Conservation (phyloP, 2,797 vertebrate genomes). For the Cynopterus sphinx region DNA sequence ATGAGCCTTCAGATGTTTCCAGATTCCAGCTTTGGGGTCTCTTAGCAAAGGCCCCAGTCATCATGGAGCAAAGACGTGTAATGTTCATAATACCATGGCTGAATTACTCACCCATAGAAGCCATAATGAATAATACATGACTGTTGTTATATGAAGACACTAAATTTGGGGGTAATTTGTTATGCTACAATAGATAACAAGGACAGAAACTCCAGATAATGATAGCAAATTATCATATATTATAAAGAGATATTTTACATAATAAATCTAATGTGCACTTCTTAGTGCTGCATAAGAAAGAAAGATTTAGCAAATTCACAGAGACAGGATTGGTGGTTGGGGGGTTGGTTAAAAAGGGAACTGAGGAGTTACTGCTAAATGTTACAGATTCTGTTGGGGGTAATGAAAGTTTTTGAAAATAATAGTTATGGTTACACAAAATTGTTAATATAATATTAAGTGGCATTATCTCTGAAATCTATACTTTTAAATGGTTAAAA, state of each 20-base stretch:
- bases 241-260: conserved; percentile 10
- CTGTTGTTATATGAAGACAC: neutral
- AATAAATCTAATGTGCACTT: neutral
- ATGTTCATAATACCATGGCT: neutral
- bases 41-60: neutral
- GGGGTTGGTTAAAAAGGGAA: neutral
- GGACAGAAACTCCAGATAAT: neutral
- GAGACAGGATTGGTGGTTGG: neutral
- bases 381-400: neutral
- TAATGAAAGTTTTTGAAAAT: neutral
- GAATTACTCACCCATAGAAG: neutral
- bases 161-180: neutral
- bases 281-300: neutral
- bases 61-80: neutral
- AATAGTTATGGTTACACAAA: neutral
- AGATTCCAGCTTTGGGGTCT: neutral
- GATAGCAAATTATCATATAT: neutral
- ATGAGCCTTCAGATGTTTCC: neutral
- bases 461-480: neutral
- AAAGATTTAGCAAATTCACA: neutral
- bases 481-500: neutral
- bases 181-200: neutral
- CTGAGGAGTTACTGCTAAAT: neutral
- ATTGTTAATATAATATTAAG: neutral
- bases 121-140: neutral